Evolutionary conservation across 2,113 vertebrate species (phyloP).

Genomic region (Gallinago paraguaiae): DNA sequence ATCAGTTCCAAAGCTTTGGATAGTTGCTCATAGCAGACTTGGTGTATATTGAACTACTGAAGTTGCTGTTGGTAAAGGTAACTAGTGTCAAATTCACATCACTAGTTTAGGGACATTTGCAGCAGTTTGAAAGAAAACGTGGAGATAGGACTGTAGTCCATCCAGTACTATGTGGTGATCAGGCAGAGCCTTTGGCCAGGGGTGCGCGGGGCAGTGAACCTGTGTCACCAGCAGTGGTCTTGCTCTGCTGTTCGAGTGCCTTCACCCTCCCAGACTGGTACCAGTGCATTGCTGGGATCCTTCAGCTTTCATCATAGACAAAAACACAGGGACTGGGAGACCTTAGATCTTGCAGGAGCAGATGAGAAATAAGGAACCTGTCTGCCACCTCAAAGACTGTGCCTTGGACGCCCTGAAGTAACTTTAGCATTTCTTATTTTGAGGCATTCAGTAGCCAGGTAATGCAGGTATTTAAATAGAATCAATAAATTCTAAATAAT

Average conservation of each 20-base stretch:
- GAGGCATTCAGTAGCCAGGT: background rate
- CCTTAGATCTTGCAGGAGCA: background rate
- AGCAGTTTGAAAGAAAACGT: background rate
- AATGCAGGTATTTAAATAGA: background rate
- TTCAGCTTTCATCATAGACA: background rate
- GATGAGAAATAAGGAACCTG: background rate
- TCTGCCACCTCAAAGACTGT: background rate
- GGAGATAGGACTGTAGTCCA: background rate
- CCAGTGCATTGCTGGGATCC: rapidly evolving
- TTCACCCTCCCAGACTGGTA: rapidly evolving
- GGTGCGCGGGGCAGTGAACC: rapidly evolving
- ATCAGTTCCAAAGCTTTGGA: background rate
- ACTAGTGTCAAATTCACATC: background rate
- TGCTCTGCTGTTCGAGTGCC: background rate
- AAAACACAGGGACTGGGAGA: rapidly evolving
- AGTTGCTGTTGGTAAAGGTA: background rate
- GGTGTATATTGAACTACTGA: background rate
- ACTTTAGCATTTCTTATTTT: background rate
- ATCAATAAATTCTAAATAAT: background rate
- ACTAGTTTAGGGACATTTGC: background rate
- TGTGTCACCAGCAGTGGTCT: background rate
- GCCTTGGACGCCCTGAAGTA: rapidly evolving
- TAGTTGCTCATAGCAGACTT: background rate
- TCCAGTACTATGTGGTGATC: rapidly evolving
- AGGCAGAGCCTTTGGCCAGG: background rate